Evolutionary conservation across 2,113 vertebrate species (phyloP), one percentile per base, ranked within the genome.

Genomic region (Prionailurus viverrinus): DNA sequence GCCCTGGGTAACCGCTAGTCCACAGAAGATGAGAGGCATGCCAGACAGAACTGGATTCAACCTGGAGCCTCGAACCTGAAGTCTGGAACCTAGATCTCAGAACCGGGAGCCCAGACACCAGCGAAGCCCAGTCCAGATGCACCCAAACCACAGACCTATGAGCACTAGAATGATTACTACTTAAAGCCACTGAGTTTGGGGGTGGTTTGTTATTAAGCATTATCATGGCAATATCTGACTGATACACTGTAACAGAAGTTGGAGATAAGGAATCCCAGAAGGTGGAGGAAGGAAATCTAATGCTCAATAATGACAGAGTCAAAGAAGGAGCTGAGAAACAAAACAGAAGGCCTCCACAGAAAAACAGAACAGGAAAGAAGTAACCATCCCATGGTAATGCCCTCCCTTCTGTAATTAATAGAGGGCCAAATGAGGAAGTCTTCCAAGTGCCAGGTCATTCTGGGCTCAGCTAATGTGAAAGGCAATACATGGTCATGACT

Each of bases 321-420:
- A 45, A 83, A 80, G 63, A 89, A 2, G 36, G n/a, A 58, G 63
- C 27, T 21, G 31, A 69, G 39, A 95, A 96, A 68, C 4, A 53
- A 66, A 92, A 83, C 45, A 55, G 10, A 95, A 21, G 51, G 65
- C 71, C 9, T 48, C 27, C 13, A 10, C 58, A 89, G 21, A 88
- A 18, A 93, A 91, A 71, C 3, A 69, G n/a, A 92, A 76, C 5
- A 91, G 81, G 61, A n/a, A 91, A 55, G 41, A 63, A 71, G n/a
- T 21, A 27, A 48, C 53, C 29, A 74, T 66, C 23, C 19, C 7
- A 18, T 21, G n/a, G 25, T 13, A 76, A 68, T 41, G 4, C 14
- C 63, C 4, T 93, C 48, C 12, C 36, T 96, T 88, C 48, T 97
- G 85, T 94, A 94, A 93, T 73, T 45, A 89, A 71, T 48, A 63